phyloP scores from a whole-genome alignment of 1,140 invertebrate genomes.

The Popillia japonica region DNA sequence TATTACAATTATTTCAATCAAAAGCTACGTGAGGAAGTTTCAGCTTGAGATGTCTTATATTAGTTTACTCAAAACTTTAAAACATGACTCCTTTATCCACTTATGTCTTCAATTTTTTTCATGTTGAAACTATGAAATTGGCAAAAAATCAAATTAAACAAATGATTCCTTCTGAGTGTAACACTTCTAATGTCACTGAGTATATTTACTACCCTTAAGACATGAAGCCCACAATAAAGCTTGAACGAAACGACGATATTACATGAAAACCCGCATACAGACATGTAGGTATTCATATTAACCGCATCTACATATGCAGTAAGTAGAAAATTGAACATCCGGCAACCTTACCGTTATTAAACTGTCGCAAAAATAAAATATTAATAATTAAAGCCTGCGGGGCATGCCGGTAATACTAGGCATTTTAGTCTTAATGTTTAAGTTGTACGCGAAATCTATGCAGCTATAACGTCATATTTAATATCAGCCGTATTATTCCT shows the following conservation, averaged over 20 bases:
- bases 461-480: background rate
- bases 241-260: background rate
- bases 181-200: no score
- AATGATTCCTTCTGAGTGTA: no score
- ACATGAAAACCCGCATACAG: background rate
- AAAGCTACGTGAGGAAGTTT: no score
- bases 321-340: background rate
- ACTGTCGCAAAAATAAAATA: conserved; percentile 11
- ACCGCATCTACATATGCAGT: background rate
- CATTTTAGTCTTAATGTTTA: background rate
- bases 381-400: conserved; percentile 6
- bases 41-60: no score
- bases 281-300: background rate
- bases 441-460: background rate
- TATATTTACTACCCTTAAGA: background rate
- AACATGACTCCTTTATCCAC: no score
- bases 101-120: no score
- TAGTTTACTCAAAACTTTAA: no score
- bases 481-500: background rate
- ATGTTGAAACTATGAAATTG: no score
- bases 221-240: background rate
- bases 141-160: no score
- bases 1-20: no score
- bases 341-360: background rate
- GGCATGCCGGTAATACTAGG: background rate